phyloP scores from a whole-genome alignment of 2,113 vertebrate genomes.

The Orientallactaga bullata region DNA sequence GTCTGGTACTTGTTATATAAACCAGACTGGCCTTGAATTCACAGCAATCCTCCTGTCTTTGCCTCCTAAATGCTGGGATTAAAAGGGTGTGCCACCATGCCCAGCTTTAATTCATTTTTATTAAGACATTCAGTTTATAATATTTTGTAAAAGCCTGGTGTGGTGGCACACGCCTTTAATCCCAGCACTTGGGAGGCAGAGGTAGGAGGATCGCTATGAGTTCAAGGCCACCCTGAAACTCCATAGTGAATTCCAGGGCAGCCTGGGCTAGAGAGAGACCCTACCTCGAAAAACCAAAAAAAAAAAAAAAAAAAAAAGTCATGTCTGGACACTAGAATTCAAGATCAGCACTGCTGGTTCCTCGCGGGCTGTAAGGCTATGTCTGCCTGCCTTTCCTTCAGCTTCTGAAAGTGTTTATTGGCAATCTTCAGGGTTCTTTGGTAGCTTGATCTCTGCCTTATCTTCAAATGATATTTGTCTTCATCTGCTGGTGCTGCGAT shows the following conservation, averaged over 20 bases:
- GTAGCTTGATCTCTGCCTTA: background rate
- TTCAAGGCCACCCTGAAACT: too few relatives aligned
- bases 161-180: too few relatives aligned
- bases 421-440: background rate
- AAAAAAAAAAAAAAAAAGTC: too few relatives aligned
- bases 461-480: background rate
- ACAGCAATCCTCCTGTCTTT: background rate
- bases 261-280: too few relatives aligned
- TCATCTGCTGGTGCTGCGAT: background rate
- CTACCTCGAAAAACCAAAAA: too few relatives aligned
- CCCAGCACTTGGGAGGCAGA: too few relatives aligned
- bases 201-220: too few relatives aligned
- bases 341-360: background rate
- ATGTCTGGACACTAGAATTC: background rate
- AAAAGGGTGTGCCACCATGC: background rate
- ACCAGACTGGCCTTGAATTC: background rate
- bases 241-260: too few relatives aligned
- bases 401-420: background rate
- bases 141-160: too few relatives aligned
- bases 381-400: too few relatives aligned
- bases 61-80: background rate
- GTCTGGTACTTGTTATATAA: background rate
- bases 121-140: too few relatives aligned
- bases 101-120: too few relatives aligned
- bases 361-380: background rate